A percentile compares a stretch with the other conserved stretches of the same genome.
Conservation (phyloP, 2,113 vertebrate species). For the Hystrix brachyura region DNA sequence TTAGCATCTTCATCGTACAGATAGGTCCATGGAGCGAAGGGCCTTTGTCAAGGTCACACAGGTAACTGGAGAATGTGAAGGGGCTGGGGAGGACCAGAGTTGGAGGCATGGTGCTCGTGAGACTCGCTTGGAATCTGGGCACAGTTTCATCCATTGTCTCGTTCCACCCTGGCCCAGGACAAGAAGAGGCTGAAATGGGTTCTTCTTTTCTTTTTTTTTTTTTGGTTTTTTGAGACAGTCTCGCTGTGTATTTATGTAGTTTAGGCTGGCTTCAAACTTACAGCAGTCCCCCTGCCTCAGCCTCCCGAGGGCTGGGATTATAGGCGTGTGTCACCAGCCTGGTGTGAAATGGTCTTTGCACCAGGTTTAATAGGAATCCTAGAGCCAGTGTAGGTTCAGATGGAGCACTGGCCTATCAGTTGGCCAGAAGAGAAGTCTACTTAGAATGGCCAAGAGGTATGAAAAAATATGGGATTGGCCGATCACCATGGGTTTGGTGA, state of each 20-base stretch:
- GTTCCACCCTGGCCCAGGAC: not conserved
- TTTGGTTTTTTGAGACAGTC: not conserved
- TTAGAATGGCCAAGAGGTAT: not conserved
- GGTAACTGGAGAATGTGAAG: not conserved
- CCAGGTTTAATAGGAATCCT: not conserved
- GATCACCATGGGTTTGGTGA: not conserved
- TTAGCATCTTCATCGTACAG: not conserved
- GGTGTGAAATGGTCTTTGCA: not conserved
- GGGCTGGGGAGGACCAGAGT: not conserved
- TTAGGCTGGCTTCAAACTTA: not conserved
- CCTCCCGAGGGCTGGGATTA: not conserved
- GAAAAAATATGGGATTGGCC: not conserved
- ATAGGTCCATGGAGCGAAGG: not conserved
- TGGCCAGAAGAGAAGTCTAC: not conserved
- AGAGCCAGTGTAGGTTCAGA: not conserved
- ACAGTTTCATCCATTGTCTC: not conserved
- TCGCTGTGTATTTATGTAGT: not conserved
- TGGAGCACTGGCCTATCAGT: rapidly evolving
- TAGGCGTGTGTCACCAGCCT: not conserved
- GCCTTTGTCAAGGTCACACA: not conserved
- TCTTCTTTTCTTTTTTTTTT: not conserved
- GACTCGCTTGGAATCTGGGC: not conserved
- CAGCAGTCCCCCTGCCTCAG: not conserved
- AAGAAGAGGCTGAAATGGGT: not conserved
- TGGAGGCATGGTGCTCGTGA: not conserved